Evolutionary conservation across 2,797 vertebrate genomes (phyloP).

Genomic region (Poeciliopsis turneri): DNA sequence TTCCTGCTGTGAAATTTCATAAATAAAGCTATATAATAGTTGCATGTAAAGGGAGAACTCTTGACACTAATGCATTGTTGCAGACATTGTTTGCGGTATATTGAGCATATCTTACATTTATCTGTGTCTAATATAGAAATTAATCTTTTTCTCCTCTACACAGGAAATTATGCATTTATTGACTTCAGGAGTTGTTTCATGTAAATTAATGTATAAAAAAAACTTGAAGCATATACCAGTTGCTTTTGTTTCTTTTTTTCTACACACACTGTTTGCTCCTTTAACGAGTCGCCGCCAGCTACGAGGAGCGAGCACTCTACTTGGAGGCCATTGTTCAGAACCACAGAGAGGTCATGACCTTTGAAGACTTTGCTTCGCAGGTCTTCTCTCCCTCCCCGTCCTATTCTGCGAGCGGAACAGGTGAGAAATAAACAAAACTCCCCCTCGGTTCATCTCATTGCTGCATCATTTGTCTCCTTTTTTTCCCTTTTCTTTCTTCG

Average conservation of each 20-base stretch:
- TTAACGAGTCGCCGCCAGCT: constrained; percentile 80
- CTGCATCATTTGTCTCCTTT: constrained; percentile 23
- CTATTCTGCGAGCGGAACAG: constrained; percentile 89
- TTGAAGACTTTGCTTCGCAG: constrained; percentile 97
- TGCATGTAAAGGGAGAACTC: background rate
- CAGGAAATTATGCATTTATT: background rate
- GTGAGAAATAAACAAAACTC: constrained; percentile 82
- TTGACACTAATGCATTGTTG: background rate
- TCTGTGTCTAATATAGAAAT: background rate
- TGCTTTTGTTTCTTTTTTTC: constrained; percentile 3
- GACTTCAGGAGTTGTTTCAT: constrained; percentile 9
- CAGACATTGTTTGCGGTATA: background rate
- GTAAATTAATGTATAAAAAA: background rate
- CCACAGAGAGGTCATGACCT: constrained; percentile 96
- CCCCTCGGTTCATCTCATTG: constrained; percentile 11
- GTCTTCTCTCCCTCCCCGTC: constrained; percentile 94
- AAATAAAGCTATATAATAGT: background rate
- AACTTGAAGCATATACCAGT: background rate
- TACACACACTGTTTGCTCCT: constrained; percentile 47
- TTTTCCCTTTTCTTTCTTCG: constrained; percentile 21
- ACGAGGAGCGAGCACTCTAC: constrained; percentile 96
- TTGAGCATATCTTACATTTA: background rate
- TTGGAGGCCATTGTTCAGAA: constrained; percentile 98
- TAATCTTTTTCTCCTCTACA: background rate
- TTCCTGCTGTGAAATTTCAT: background rate